phyloP scores from a whole-genome alignment of 2,888 invertebrate species.

The Lasiommata megera region DNA sequence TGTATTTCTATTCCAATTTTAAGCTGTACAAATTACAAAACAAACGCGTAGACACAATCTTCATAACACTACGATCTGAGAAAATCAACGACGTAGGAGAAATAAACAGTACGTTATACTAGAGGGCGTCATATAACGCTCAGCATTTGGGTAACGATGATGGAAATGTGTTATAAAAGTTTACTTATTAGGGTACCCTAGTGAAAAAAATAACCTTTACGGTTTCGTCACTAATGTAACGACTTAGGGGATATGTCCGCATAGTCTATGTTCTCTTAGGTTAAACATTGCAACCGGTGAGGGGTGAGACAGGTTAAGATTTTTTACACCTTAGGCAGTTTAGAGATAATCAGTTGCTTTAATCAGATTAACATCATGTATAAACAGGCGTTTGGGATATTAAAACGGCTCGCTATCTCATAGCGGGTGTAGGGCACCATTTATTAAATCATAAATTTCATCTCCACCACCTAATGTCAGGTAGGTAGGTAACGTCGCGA shows the following conservation, averaged over 20 bases:
- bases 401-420: slow-evolving; percentile 1
- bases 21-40: too few species aligned
- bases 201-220: too few species aligned
- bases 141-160: slow-evolving; percentile 9
- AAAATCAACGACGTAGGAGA: background rate
- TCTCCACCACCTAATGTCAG: slow-evolving; percentile 49
- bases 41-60: background rate
- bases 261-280: too few species aligned
- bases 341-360: too few species aligned
- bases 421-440: slow-evolving; percentile 26
- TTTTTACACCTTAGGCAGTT: too few species aligned
- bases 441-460: slow-evolving; percentile 56
- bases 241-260: too few species aligned
- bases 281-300: too few species aligned
- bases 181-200: background rate
- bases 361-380: too few species aligned
- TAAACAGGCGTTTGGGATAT: background rate
- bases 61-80: background rate
- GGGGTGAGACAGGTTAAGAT: too few species aligned
- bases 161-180: background rate
- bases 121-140: slow-evolving; percentile 3
- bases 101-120: slow-evolving; percentile 20
- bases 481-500: slow-evolving; percentile 34
- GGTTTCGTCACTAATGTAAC: too few species aligned
- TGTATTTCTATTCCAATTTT: too few species aligned